Evolutionary conservation across 2,888 invertebrate species (phyloP), one percentile per base, ranked within the genome.

Genomic region (Gari tellinella): DNA sequence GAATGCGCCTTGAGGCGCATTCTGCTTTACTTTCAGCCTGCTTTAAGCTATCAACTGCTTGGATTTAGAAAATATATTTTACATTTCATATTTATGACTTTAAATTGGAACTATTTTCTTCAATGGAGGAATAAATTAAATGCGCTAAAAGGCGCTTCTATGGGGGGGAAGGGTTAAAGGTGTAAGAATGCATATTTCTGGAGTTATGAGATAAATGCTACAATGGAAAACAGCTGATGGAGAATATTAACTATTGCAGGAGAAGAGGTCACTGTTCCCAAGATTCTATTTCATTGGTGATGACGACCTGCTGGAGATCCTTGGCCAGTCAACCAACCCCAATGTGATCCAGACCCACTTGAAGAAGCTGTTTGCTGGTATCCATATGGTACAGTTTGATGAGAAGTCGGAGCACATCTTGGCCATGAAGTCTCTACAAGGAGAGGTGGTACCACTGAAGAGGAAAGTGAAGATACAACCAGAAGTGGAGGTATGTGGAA

Each of bases 221-320:
- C n/a, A n/a, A n/a, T n/a, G n/a, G n/a, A n/a, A n/a, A n/a, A n/a
- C n/a, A n/a, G n/a, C n/a, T n/a, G n/a, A n/a, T n/a, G n/a, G n/a
- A n/a, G n/a, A n/a, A n/a, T n/a, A n/a, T n/a, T n/a, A 45, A 48
- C 66, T 45, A 51, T 73, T 87, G 49, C 92, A 98, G 97, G 97
- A 97, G 84, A 99, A 99, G 92, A 94, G 99, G 45, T 95, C 96
- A 0, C 94, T 95, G 55, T 99, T 99, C 93, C 98, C 99, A 8
- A 94, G 99, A 69, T 96, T 99, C 86, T 97, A 99, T 91, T 99
- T 99, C 91, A 94, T 99, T 77, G 98, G 98, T 70, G 99, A 99
- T 90, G 99, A 99, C 89, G 99, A 99, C 92, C 93, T 99, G 62
- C 93, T 99, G 66, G 99, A 99, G 93, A 94, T 99, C 73, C 94